phyloP scores from a whole-genome alignment of 2,888 invertebrate species.

The Parnassius orleans region DNA sequence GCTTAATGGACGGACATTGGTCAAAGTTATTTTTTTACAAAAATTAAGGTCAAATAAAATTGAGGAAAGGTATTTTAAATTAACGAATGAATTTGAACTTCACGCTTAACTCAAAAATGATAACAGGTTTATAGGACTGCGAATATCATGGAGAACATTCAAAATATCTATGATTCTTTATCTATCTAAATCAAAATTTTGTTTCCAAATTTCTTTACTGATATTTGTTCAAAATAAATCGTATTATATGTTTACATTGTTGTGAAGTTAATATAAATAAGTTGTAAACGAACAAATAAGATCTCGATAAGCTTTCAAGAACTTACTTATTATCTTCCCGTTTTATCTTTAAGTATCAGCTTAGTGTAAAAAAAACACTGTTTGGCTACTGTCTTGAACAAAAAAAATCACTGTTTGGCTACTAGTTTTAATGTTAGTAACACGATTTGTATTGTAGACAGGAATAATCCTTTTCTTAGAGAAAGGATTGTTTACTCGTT shows the following conservation, averaged over 20 bases:
- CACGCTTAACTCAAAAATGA: too few species aligned
- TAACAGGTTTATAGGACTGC: too few species aligned
- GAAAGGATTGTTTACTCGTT: constrained; percentile 52
- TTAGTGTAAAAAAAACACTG: constrained; percentile 38
- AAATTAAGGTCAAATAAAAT: constrained; percentile 33
- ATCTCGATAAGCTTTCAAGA: constrained; percentile 54
- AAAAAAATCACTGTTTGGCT: constrained; percentile 55
- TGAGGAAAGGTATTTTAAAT: constrained; percentile 5
- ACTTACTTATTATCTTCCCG: constrained; percentile 53
- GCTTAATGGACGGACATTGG: constrained; percentile 73
- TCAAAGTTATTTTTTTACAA: constrained; percentile 47
- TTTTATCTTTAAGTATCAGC: constrained; percentile 54
- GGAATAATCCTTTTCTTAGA: constrained; percentile 54
- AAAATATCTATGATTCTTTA: too few species aligned
- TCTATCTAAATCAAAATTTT: too few species aligned
- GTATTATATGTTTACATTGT: too few species aligned
- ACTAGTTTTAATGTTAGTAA: constrained; percentile 67
- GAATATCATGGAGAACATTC: too few species aligned
- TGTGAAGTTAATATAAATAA: too few species aligned
- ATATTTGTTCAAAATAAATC: too few species aligned
- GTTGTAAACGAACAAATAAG: too few species aligned
- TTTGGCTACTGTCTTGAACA: constrained; percentile 46
- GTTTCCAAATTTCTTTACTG: not conserved
- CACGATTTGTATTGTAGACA: constrained; percentile 63
- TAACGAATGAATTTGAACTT: too few species aligned